phyloP scores from a whole-genome alignment of 2,113 vertebrate species.

The Myotis yumanensis region DNA sequence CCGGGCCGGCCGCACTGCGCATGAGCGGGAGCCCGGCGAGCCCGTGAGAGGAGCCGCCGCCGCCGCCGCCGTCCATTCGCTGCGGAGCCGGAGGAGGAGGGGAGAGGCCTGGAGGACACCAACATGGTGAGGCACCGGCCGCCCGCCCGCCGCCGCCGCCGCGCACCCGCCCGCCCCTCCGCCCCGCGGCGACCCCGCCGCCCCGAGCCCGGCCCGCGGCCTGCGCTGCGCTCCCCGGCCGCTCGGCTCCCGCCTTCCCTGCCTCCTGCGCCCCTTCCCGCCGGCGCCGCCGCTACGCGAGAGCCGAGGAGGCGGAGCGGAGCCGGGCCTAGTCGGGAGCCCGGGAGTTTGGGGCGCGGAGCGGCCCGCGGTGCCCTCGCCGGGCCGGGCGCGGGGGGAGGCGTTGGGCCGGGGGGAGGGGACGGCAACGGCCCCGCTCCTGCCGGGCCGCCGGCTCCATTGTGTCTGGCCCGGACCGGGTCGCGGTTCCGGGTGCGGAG shows the following conservation, averaged over 20 bases:
- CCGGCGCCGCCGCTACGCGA: slow-evolving; percentile 68
- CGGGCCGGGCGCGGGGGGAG: background rate
- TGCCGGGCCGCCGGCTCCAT: slow-evolving; percentile 52
- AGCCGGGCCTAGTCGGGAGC: slow-evolving; percentile 67
- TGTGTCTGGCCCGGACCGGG: slow-evolving; percentile 44
- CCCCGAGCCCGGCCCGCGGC: slow-evolving; percentile 36
- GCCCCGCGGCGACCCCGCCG: slow-evolving; percentile 25
- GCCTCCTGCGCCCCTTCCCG: slow-evolving; percentile 51
- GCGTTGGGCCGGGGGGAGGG: slow-evolving; percentile 27
- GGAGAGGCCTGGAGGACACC: slow-evolving; percentile 82
- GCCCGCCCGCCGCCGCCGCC: slow-evolving; percentile 20
- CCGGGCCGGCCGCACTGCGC: slow-evolving; percentile 85
- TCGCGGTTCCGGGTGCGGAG: slow-evolving; percentile 43
- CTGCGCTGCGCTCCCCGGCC: slow-evolving; percentile 7
- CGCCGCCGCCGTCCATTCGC: slow-evolving; percentile 80
- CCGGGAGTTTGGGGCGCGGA: slow-evolving; percentile 34
- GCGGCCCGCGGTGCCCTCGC: background rate
- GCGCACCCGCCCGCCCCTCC: slow-evolving; percentile 31
- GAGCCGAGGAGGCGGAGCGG: slow-evolving; percentile 71
- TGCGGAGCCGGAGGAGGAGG: slow-evolving; percentile 80
- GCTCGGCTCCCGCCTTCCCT: background rate
- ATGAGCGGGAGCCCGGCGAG: slow-evolving; percentile 87
- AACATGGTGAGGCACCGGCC: slow-evolving; percentile 81
- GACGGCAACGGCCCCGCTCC: slow-evolving; percentile 45
- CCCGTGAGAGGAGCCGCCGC: slow-evolving; percentile 77